A percentile compares a stretch with the other conserved stretches of the same genome.
Evolutionary conservation across 2,113 vertebrate species (phyloP).

Genomic region (Pterocles gutturalis): DNA sequence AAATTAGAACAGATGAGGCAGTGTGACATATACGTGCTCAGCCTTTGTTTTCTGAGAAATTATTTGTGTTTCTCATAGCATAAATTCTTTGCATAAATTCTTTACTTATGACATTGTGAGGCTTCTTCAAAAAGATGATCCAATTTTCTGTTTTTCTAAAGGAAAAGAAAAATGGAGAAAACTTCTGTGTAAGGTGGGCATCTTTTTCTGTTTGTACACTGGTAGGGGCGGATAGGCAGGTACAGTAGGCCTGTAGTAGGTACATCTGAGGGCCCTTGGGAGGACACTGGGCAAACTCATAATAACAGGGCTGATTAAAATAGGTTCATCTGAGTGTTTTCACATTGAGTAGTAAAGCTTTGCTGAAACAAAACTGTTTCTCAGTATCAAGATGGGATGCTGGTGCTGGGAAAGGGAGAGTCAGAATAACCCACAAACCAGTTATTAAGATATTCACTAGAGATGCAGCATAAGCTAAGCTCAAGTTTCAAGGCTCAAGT

Average conservation of each 20-base stretch:
- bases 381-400: background rate
- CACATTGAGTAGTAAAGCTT: background rate
- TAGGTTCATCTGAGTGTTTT: background rate
- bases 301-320: background rate
- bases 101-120: background rate
- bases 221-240: background rate
- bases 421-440: background rate
- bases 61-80: background rate
- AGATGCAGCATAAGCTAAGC: background rate
- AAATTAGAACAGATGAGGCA: background rate
- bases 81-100: background rate
- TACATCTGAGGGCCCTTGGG: no score
- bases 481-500: background rate
- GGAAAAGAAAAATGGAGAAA: background rate
- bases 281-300: background rate
- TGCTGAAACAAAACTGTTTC: background rate
- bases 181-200: rapidly evolving
- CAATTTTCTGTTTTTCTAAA: background rate
- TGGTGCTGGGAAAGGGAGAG: background rate
- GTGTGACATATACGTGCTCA: background rate
- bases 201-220: background rate
- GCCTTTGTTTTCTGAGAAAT: background rate
- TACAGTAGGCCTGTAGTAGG: no score
- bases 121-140: background rate
- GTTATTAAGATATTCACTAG: background rate